A percentile compares a stretch with the other conserved stretches of the same genome.
These are phyloP conservation scores for Sebastes flavidus DNA, from an alignment of 2,797 vertebrate genomes.

Conservation along the genomic window DNA sequence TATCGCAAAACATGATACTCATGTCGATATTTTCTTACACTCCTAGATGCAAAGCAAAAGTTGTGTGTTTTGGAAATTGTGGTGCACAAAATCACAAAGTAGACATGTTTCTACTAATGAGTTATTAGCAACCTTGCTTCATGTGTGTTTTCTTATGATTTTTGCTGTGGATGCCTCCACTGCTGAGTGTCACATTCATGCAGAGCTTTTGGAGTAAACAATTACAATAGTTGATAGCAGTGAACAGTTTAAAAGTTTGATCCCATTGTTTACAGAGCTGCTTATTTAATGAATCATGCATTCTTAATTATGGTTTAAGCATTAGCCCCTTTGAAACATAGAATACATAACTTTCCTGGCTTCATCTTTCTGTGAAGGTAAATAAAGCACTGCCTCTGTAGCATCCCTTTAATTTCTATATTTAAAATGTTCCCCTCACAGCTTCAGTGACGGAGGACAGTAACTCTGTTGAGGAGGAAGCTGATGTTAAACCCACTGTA, in stretches of 20 bases:
- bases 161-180: neutral
- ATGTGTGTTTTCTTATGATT: neutral
- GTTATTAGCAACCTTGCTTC: neutral
- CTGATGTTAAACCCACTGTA: constrained; percentile 50
- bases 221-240: neutral
- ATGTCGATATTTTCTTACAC: too few relatives aligned
- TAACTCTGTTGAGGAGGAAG: constrained; percentile 18
- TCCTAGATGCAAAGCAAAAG: neutral
- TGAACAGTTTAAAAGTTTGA: neutral
- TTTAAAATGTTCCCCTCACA: neutral
- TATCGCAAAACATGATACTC: too few relatives aligned
- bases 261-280: neutral
- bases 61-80: neutral
- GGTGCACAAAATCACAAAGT: neutral
- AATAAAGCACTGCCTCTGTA: neutral
- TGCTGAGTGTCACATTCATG: neutral
- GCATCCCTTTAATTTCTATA: neutral
- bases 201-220: neutral
- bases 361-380: neutral
- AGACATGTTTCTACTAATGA: neutral
- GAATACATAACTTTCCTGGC: neutral
- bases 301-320: neutral
- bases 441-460: constrained; percentile 7
- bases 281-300: neutral
- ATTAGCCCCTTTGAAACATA: neutral